Conservation (phyloP, 2,888 invertebrate species). For the Glyphotaelius pellucidus region DNA sequence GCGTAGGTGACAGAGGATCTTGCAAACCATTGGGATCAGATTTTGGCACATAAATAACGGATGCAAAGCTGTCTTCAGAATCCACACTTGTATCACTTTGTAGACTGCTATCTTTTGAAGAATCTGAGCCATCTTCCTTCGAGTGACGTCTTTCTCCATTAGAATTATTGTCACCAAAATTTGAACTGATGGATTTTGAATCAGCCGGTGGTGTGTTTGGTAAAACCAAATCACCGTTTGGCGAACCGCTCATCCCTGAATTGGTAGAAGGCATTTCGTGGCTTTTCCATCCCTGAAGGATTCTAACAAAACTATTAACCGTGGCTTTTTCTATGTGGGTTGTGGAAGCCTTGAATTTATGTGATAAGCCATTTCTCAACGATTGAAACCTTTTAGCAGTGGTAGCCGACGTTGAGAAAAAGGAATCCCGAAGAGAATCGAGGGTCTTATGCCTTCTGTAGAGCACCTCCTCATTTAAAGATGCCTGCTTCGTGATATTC, state of each 20-base stretch:
- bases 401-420: constrained; percentile 83
- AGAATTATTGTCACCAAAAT: constrained; percentile 72
- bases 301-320: constrained; percentile 88
- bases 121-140: constrained; percentile 92
- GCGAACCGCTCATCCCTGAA: constrained; percentile 57
- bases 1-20: constrained; percentile 79
- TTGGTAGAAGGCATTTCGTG: constrained; percentile 74
- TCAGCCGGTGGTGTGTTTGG: constrained; percentile 69
- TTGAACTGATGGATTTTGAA: constrained; percentile 60
- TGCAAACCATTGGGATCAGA: constrained; percentile 79
- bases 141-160: constrained; percentile 85
- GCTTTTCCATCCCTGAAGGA: constrained; percentile 89
- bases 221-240: constrained; percentile 66
- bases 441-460: constrained; percentile 82
- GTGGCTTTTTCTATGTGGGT: constrained; percentile 91
- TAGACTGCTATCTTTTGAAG: constrained; percentile 91
- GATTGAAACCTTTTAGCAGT: constrained; percentile 87
- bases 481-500: constrained; percentile 93
- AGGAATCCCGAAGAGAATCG: constrained; percentile 84
- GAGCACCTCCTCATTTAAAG: constrained; percentile 91
- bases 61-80: constrained; percentile 95
- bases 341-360: constrained; percentile 88
- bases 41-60: constrained; percentile 94
- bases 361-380: constrained; percentile 89
- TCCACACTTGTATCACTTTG: constrained; percentile 97